Conservation (phyloP, 2,888 invertebrate species). For the Sinotaia quadrata region DNA sequence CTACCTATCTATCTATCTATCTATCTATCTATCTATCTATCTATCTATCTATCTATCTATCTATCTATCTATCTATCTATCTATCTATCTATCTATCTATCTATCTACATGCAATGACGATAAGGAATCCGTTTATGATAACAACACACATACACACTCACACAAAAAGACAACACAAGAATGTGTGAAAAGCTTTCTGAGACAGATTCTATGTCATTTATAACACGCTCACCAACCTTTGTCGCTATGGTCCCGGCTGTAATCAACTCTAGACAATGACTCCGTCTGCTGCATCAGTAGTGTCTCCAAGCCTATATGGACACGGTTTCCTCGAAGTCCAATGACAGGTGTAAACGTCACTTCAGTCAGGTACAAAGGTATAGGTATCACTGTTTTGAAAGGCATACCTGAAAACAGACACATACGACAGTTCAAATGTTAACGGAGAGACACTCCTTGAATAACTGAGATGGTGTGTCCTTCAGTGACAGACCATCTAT, state of each 20-base stretch:
- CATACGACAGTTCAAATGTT: no score
- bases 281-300: not conserved
- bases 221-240: not conserved
- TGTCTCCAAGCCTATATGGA: not conserved
- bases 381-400: not conserved
- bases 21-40: no score
- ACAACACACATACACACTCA: not conserved
- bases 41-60: no score
- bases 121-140: no score
- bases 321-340: not conserved
- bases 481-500: no score
- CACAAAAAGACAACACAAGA: not conserved
- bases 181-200: not conserved
- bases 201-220: not conserved
- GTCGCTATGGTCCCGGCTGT: not conserved
- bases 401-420: not conserved
- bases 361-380: slow-evolving; percentile 6
- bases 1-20: no score
- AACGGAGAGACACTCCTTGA: no score
- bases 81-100: no score
- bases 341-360: slow-evolving; percentile 4
- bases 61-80: no score
- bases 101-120: no score
- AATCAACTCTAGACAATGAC: not conserved
- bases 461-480: no score